These are phyloP conservation scores for Callosobruchus maculatus DNA, from an alignment of 2,888 invertebrate genomes.

Conservation along the genomic window DNA sequence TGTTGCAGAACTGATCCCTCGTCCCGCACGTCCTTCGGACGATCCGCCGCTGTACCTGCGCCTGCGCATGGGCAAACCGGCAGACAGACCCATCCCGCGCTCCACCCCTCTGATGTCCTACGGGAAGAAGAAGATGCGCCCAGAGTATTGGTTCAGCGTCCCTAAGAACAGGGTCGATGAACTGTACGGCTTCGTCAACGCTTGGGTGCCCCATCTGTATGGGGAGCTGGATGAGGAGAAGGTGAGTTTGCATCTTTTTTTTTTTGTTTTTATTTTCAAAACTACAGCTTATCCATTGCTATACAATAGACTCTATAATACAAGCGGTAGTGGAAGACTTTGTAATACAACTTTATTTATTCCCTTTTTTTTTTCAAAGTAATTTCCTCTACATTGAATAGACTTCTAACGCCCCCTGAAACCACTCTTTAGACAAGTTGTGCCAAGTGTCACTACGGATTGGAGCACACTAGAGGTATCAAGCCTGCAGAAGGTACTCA, in stretches of 20 bases:
- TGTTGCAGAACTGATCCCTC: conserved; percentile 78
- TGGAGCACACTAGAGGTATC: no score
- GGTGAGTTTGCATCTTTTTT: conserved; percentile 53
- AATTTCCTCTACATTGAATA: no score
- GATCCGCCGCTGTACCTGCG: conserved; percentile 93
- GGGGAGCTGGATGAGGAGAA: conserved; percentile 81
- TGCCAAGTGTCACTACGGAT: no score
- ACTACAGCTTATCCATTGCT: no score
- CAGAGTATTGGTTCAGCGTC: conserved; percentile 99
- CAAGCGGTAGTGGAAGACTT: no score
- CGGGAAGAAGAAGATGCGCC: conserved; percentile 91
- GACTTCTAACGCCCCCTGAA: no score
- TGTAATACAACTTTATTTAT: no score
- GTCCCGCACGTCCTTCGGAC: conserved; percentile 84
- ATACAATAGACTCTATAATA: no score
- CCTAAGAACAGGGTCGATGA: conserved; percentile 95
- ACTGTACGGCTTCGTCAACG: conserved; percentile 92
- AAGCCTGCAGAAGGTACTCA: no score
- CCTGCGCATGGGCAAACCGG: conserved; percentile 86
- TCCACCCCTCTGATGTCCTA: conserved; percentile 92
- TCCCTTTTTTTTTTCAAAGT: no score
- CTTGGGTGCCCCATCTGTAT: conserved; percentile 95
- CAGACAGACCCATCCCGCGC: conserved; percentile 78
- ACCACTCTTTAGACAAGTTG: no score
- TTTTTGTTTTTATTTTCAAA: background rate